Base-by-base conservation (phyloP, 1,140 invertebrate species). In the Latrodectus geometricus region DNA sequence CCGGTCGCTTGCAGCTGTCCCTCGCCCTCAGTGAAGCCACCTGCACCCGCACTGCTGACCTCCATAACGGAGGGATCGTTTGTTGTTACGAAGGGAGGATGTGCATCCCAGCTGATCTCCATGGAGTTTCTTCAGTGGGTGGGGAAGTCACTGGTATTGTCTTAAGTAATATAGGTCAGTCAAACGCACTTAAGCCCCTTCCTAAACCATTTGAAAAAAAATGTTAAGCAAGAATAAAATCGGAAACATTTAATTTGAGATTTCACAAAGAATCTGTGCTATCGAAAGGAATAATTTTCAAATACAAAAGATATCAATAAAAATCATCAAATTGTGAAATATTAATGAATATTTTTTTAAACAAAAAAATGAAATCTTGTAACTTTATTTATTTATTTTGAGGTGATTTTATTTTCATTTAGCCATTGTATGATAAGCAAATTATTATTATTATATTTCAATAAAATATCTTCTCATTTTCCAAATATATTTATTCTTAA, bases 11-110 rank as follows among this genome's bases (percentile, higher is more conserved):
- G 11, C n/a, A 72, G 23, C 75, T 23, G 56, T 68, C 77, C 65
- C 61, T 65, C 12, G 7, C 12, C 61, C 61, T 65, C 65, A 73
- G 69, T 49, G 69, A 21, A 73, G 69, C 80, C 70, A 35, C 72
- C 81, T 75, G 56, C 56, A 48, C n/a, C 48, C 61, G 35, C 5
- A 79, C 56, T 8, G 48, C 56, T 84, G 82, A 75, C 73, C 82
- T 75, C 82, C 35, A 76, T 84, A 84, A 84, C 82, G 82, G 82
- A 52, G 74, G 65, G 35, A 65, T 74, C 74, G 9, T 52, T 70
- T 49, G 66, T 20, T 75, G 15, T 23, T 11, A 17, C 9, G 14
- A 20, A 14, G 14, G 20, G 74, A 17, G 50, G 14, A 12, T 21
- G n/a, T 65, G 61, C n/a, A n/a, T 14, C 9, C 9, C 56, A 61